These are phyloP conservation scores for Champsocephalus gunnari DNA, from an alignment of 2,797 vertebrate genomes.

Conservation along the genomic window DNA sequence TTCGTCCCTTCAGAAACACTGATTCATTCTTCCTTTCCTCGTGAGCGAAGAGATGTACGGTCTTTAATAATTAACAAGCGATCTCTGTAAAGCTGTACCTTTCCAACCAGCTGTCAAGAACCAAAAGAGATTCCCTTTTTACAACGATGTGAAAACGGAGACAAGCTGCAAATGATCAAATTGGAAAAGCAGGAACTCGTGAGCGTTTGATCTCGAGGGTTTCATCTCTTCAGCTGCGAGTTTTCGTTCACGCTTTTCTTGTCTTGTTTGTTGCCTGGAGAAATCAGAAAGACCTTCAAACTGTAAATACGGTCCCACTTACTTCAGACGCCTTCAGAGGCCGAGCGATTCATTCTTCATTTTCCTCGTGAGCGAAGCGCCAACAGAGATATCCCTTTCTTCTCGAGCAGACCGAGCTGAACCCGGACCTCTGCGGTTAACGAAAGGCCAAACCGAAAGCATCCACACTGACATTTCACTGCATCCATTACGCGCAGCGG, in stretches of 20 bases:
- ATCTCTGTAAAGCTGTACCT: too few relatives aligned
- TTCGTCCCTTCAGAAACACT: background rate
- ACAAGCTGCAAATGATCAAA: too few relatives aligned
- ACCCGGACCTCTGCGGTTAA: slow-evolving; percentile 18
- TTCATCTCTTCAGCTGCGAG: too few relatives aligned
- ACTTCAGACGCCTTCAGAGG: slow-evolving; percentile 13
- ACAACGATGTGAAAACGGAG: too few relatives aligned
- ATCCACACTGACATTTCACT: slow-evolving; percentile 52
- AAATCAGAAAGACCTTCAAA: too few relatives aligned
- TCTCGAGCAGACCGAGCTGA: slow-evolving; percentile 3
- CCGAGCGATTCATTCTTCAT: background rate
- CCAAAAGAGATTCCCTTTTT: too few relatives aligned
- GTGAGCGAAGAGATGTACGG: background rate
- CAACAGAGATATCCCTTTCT: slow-evolving; percentile 10
- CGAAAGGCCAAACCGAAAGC: slow-evolving; percentile 34
- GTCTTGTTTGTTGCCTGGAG: too few relatives aligned
- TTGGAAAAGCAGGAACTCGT: too few relatives aligned
- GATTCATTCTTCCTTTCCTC: slow-evolving; percentile 9
- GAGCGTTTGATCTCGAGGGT: too few relatives aligned
- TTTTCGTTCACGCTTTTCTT: too few relatives aligned
- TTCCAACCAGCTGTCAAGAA: too few relatives aligned
- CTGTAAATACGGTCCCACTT: background rate
- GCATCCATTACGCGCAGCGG: slow-evolving; percentile 2
- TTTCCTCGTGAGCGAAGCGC: background rate
- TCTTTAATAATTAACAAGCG: too few relatives aligned